These are phyloP conservation scores for Notarius lentiginosus DNA, from an alignment of 2,113 vertebrate genomes.

Conservation along the genomic window DNA sequence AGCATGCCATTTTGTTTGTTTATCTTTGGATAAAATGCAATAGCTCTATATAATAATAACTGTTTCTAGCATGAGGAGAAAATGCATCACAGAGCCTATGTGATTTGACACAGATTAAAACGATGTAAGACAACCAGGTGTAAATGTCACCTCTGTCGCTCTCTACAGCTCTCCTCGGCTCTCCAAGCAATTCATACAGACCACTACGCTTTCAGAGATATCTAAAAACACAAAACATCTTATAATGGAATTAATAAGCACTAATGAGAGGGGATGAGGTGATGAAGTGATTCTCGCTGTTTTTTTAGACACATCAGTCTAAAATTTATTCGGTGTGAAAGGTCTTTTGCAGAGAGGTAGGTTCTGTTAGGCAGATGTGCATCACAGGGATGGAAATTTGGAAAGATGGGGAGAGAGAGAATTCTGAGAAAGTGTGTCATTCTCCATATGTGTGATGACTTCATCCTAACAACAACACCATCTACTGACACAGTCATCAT, in stretches of 20 bases:
- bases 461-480: slow-evolving; percentile 45
- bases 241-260: background rate
- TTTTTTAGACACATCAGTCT: background rate
- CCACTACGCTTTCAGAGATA: background rate
- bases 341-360: background rate
- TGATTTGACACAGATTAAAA: background rate
- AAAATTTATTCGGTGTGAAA: background rate
- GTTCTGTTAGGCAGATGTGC: slow-evolving; percentile 13
- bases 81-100: background rate
- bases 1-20: no score
- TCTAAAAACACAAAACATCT: background rate
- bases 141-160: background rate
- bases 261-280: background rate
- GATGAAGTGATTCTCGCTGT: background rate
- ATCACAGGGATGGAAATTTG: background rate
- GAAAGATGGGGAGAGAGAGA: slow-evolving; percentile 7
- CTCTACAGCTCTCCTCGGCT: background rate
- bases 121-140: background rate
- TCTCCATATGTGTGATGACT: slow-evolving; percentile 55
- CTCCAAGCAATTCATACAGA: background rate
- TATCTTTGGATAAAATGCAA: background rate
- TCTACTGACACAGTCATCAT: slow-evolving; percentile 4
- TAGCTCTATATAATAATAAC: background rate
- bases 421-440: slow-evolving; percentile 49
- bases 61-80: background rate